Base-by-base conservation (phyloP, 2,113 vertebrate genomes). In the Peucedramus taeniatus region DNA sequence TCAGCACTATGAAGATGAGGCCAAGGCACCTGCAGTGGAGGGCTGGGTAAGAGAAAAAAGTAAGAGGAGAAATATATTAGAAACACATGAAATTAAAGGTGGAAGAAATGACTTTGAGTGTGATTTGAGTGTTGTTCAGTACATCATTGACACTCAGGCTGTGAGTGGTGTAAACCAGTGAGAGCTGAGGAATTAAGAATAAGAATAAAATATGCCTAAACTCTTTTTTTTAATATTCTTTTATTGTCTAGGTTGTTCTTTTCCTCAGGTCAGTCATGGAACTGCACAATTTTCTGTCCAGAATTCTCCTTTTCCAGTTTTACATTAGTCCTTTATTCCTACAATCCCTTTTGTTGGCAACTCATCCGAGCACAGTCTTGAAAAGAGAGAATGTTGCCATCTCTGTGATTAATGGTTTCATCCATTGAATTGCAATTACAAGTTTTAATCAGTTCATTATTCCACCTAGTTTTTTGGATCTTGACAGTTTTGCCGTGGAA, bases 401-500 rank as follows among this genome's bases (percentile, higher is more conserved):
- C 63, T 95, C 53, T 20, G 8, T 97, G 97, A 98, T 96, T 93
- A 97, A 98, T 95, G 68, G 75, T 96, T 97, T 97, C 90, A 94
- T 97, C 95, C 95, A 91, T 78, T 95, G 96, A 97, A 96, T 93
- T 97, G 87, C 97, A 98, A 97, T 97, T 96, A 97, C 92, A 96
- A 88, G 83, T 96, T 97, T 97, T 98, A 97, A 97, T 98, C 96
- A 97, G 96, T 96, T 98, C 97, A 97, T 98, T 97, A 96, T 98
- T 97, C 93, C 93, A 96, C 84, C 84, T 95, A 94, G 93, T 85
- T 97, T 96, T 97, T 95, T 60, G 94, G 84, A 92, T 95, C 94
- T 95, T 97, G 94, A 97, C 93, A 96, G 96, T 96, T 97, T 91
- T 76, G 51, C 94, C 13, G 70, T 90, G 87, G 91, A 96, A 97